Base-by-base conservation (phyloP, 2,888 invertebrate species). In the Thalpophila matura region DNA sequence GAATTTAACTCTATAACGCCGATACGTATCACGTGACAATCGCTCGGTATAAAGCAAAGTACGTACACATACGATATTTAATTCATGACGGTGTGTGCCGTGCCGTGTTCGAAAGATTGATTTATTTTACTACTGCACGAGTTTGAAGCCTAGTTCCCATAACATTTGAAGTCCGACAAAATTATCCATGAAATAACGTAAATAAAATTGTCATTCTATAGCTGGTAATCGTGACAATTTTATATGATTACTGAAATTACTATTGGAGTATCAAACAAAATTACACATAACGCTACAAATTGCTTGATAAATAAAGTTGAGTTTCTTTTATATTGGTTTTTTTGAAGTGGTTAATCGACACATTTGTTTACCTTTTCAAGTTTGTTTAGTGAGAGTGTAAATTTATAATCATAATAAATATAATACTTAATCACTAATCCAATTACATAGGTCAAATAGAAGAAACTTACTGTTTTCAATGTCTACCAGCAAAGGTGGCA, bases 11-110 rank as follows among this genome's bases (percentile, higher is more conserved):
- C 20, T 65, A 62, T 64, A 67, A 66, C 56, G 37, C 37, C 53
- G 57, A 59, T 64, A 51, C 16, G 33, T 37, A 57, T 69, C 51
- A 63, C 77, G 67, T 80, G 77, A 66, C 67, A 64, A 51, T 54
- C 31, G 35, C 27, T 31, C 20, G 16, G 31, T 40, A 59, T 51
- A 63, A 61, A 65, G 47, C 66, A 47, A 46, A 31, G 50, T 35
- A 50, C 33, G 29, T 49, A 47, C 24, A 42, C 27, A 60, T 58
- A 35, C 27, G 49, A 45, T 78, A 76, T 71, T 74, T 77, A 68
- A 78, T 74, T 77, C 72, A 80, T 78, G 57, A 14, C 26, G 42
- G 20, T 56, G 56, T 60, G 27, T 66, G 47, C 33, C 51, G 18
- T 65, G 37, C 27, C 37, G 54, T 51, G 65, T 33, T 38, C 27